Conservation (phyloP, 2,888 invertebrate species). For the Drosophila putrida region DNA sequence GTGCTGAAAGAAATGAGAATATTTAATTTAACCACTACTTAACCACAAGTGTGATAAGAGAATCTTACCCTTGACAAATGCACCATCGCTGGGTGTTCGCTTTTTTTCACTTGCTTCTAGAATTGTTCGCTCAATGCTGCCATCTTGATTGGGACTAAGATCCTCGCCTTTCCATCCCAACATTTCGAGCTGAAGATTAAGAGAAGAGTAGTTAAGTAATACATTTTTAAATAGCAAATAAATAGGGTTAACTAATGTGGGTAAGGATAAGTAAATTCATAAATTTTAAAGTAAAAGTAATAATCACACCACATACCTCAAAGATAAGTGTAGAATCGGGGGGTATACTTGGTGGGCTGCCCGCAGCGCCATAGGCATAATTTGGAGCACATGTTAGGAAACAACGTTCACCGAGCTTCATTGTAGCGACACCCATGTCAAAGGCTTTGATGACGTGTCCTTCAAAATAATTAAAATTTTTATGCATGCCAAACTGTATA, state of each 20-base stretch:
- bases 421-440: conserved; percentile 97
- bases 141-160: conserved; percentile 93
- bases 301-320: conserved; percentile 87
- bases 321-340: conserved; percentile 94
- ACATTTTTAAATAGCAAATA: no score
- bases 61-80: conserved; percentile 91
- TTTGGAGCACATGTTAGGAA: conserved; percentile 93
- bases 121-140: conserved; percentile 91
- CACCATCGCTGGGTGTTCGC: conserved; percentile 92
- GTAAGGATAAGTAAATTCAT: no score
- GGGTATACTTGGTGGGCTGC: conserved; percentile 95
- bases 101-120: conserved; percentile 90
- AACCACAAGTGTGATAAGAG: conserved; percentile 16
- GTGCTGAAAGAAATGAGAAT: conserved; percentile 56
- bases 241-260: no score
- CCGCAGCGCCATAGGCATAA: conserved; percentile 95
- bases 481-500: not conserved
- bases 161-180: conserved; percentile 96
- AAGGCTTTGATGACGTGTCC: conserved; percentile 96
- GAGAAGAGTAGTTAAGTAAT: no score
- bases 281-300: no score
- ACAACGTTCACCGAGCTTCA: conserved; percentile 96
- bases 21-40: conserved; percentile 1
- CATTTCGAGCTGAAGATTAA: conserved; percentile 89
- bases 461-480: conserved; percentile 74